Conservation (phyloP, 2,888 invertebrate species). For the Limnephilus marmoratus region DNA sequence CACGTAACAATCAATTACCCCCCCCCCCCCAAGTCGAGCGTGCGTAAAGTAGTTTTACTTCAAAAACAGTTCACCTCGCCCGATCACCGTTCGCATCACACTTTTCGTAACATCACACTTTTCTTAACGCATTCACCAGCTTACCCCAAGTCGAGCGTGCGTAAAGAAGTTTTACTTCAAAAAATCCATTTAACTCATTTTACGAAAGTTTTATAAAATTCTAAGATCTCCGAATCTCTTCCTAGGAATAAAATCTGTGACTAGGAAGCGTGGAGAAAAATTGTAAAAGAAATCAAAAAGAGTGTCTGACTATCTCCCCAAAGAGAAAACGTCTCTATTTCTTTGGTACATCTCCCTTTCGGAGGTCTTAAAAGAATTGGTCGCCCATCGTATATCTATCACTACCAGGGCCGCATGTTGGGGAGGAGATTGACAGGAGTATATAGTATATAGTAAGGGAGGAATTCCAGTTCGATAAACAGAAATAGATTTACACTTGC, state of each 20-base stretch:
- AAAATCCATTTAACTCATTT: neutral
- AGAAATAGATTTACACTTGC: neutral
- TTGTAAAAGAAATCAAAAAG: conserved; percentile 32
- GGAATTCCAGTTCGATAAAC: neutral
- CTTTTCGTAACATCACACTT: too few species aligned
- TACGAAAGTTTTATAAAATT: neutral
- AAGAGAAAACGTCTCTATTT: neutral
- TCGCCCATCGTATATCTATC: conserved; percentile 2
- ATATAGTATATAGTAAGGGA: conserved; percentile 26
- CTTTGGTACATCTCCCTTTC: conserved; percentile 3
- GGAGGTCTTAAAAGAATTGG: neutral
- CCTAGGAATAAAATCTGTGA: neutral
- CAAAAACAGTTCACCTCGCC: too few species aligned
- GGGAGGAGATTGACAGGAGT: conserved; percentile 22
- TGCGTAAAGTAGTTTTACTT: too few species aligned
- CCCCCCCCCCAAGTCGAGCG: too few species aligned
- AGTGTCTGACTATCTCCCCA: neutral
- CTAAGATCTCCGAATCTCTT: neutral
- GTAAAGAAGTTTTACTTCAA: too few species aligned
- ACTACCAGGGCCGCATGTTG: conserved; percentile 8
- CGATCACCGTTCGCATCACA: too few species aligned
- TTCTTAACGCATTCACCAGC: too few species aligned
- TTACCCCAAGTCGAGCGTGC: too few species aligned
- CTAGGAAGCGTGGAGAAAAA: neutral
- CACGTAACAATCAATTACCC: too few species aligned